These are phyloP conservation scores for Mola mola DNA, from an alignment of 2,113 vertebrate genomes.

Conservation along the genomic window DNA sequence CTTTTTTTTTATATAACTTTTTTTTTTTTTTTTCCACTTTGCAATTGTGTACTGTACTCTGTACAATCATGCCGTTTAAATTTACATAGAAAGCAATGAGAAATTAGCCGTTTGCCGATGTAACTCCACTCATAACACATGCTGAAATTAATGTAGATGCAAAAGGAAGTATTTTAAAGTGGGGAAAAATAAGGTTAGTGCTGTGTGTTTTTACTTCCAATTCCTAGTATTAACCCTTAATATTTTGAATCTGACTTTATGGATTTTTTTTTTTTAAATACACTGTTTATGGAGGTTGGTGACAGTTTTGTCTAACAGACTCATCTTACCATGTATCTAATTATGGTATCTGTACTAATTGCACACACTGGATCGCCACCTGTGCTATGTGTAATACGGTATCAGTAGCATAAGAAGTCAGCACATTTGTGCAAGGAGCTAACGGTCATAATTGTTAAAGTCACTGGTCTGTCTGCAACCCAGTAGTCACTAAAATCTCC, in stretches of 20 bases:
- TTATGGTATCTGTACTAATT: neutral
- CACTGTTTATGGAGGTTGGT: neutral
- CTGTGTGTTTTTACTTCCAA: neutral
- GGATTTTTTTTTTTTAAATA: neutral
- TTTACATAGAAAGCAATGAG: conserved; percentile 53
- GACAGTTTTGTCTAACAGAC: neutral
- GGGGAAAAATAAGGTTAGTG: conserved; percentile 39
- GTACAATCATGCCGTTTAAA: conserved; percentile 58
- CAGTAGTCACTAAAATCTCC: too few species aligned
- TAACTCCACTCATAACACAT: conserved; percentile 43
- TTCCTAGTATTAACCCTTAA: too few species aligned
- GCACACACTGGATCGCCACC: conserved; percentile 28
- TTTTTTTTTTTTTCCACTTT: conserved; percentile 58
- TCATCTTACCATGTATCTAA: too few species aligned
- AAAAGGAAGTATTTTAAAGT: conserved; percentile 52
- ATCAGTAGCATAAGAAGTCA: neutral
- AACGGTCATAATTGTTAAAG: too few species aligned
- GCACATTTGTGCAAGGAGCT: neutral
- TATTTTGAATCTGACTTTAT: conserved; percentile 16
- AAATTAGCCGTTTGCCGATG: conserved; percentile 59
- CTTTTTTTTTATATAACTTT: conserved; percentile 39
- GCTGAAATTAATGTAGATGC: conserved; percentile 50
- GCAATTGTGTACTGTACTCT: conserved; percentile 71
- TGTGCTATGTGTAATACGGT: neutral
- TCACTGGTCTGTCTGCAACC: too few species aligned